Percentiles rank a stretch among this genome's conserved stretches.
These are phyloP conservation scores for Stegodyphus mimosarum DNA, from an alignment of 1,140 invertebrate species.

Conservation along the genomic window DNA sequence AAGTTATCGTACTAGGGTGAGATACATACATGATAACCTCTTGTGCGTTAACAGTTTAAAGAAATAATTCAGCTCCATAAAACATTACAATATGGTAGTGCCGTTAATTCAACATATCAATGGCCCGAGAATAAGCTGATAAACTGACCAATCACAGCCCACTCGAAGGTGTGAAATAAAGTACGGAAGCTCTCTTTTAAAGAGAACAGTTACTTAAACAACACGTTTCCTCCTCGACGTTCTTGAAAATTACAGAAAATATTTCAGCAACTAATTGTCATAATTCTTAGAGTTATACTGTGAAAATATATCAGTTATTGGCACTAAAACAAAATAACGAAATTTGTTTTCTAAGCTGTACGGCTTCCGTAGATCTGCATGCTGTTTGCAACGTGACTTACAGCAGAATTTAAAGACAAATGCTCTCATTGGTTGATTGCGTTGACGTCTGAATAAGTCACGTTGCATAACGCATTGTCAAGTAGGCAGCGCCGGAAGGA, in stretches of 20 bases:
- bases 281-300: too few species aligned
- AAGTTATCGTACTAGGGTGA: slow-evolving; percentile 34
- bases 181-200: slow-evolving; percentile 20
- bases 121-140: not conserved
- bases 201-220: too few species aligned
- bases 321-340: too few species aligned
- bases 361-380: slow-evolving; percentile 22
- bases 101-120: not conserved
- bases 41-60: not conserved
- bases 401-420: slow-evolving; percentile 34
- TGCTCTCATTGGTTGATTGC: slow-evolving; percentile 16
- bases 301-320: too few species aligned
- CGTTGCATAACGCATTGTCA: slow-evolving; percentile 27
- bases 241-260: too few species aligned
- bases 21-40: slow-evolving; percentile 33
- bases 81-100: slow-evolving; percentile 29
- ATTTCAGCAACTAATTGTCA: too few species aligned
- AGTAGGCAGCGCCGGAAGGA: not conserved
- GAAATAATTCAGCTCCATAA: not conserved
- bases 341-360: slow-evolving; percentile 17
- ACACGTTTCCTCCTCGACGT: too few species aligned
- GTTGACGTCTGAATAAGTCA: slow-evolving; percentile 19
- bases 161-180: slow-evolving; percentile 5
- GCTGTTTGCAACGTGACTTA: slow-evolving; percentile 58
- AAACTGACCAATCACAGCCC: slow-evolving; percentile 46